Conservation (phyloP, 1,140 invertebrate genomes). For the Bombus difficillimus region DNA sequence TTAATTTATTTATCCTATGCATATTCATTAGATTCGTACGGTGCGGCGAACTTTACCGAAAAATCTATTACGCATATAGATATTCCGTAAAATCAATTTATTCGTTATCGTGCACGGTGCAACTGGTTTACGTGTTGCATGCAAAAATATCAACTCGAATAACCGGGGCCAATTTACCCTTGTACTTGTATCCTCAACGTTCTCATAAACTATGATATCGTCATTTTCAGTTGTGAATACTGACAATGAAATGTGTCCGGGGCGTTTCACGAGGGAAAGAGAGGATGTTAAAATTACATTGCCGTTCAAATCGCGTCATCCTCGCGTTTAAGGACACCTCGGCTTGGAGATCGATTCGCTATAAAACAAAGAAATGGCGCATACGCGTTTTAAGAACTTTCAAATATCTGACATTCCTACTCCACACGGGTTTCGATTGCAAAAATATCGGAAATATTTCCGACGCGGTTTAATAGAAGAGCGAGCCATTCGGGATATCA, state of each 20-base stretch:
- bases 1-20: slow-evolving; percentile 26
- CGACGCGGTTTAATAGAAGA: no score
- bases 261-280: no score
- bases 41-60: neutral
- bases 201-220: neutral
- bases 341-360: neutral
- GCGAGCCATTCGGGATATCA: no score
- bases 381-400: neutral
- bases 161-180: neutral
- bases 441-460: no score
- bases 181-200: neutral
- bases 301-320: neutral
- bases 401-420: no score
- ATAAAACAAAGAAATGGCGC: neutral
- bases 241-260: neutral
- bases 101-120: neutral
- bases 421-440: no score
- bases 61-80: neutral
- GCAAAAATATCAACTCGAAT: slow-evolving; percentile 14
- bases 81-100: slow-evolving; percentile 24
- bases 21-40: slow-evolving; percentile 15
- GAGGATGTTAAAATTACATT: neutral
- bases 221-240: neutral
- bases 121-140: slow-evolving; percentile 4
- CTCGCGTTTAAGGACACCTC: neutral